Conservation (phyloP, 2,113 vertebrate species). For the Lagenorhynchus albirostris region DNA sequence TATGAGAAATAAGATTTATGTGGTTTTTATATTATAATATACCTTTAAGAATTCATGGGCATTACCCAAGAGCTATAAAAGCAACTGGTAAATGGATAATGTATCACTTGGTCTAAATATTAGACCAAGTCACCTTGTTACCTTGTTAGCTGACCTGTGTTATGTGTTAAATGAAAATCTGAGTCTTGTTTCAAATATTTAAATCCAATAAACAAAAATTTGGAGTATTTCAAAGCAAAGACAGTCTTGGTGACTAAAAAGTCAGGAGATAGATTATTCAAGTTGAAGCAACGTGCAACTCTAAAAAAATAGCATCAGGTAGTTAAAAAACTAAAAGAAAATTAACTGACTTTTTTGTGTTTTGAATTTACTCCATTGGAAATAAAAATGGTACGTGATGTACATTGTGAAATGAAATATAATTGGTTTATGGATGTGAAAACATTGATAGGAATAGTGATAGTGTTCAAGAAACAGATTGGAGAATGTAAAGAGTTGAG, state of each 20-base stretch:
- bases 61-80: background rate
- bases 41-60: background rate
- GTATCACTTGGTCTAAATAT: background rate
- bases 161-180: constrained; percentile 19
- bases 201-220: background rate
- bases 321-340: background rate
- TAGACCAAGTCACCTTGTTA: too few relatives aligned
- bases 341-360: background rate
- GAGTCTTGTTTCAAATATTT: background rate
- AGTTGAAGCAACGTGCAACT: background rate
- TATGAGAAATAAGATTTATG: background rate
- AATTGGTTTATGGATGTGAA: background rate
- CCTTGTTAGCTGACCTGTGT: background rate
- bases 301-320: background rate
- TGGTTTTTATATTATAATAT: background rate
- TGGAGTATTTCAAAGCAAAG: background rate
- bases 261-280: background rate
- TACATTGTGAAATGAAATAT: background rate
- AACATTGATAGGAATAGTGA: background rate
- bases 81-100: background rate
- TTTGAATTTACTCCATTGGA: background rate
- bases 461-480: background rate
- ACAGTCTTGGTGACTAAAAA: background rate
- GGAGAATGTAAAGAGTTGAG: background rate
- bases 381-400: background rate